phyloP scores from a whole-genome alignment of 2,797 vertebrate species.

The Crax fasciolata region DNA sequence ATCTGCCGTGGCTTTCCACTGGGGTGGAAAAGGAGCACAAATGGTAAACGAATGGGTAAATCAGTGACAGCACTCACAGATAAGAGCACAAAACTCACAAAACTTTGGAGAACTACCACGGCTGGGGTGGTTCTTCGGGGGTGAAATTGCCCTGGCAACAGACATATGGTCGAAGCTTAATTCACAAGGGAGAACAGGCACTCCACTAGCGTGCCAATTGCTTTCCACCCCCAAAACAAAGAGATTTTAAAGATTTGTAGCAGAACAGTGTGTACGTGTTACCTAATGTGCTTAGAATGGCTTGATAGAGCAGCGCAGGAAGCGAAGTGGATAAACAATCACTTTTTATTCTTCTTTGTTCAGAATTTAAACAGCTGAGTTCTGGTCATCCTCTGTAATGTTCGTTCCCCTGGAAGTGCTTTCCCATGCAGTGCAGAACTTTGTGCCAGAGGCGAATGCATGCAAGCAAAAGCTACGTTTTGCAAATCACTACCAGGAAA shows the following conservation, averaged over 20 bases:
- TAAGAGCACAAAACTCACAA: fast-evolving
- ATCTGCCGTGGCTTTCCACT: not conserved
- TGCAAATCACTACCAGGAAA: not conserved
- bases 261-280: slow-evolving; percentile 8
- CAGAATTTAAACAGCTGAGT: not conserved
- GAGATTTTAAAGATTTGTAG: slow-evolving; percentile 37
- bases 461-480: not conserved
- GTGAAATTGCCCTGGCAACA: not conserved
- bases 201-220: not conserved
- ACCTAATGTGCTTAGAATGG: slow-evolving; percentile 42
- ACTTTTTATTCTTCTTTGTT: not conserved
- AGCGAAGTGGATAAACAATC: not conserved
- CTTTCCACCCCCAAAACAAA: slow-evolving; percentile 7
- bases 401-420: not conserved
- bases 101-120: not conserved
- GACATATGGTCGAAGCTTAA: slow-evolving; percentile 16
- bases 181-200: not conserved
- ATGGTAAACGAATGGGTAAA: not conserved
- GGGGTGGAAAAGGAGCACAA: not conserved
- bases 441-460: not conserved
- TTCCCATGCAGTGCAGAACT: not conserved
- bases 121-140: not conserved
- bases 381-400: not conserved
- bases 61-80: not conserved
- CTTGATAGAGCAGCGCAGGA: not conserved